These are phyloP conservation scores for Rapana venosa DNA, from an alignment of 2,888 invertebrate genomes.

Conservation along the genomic window DNA sequence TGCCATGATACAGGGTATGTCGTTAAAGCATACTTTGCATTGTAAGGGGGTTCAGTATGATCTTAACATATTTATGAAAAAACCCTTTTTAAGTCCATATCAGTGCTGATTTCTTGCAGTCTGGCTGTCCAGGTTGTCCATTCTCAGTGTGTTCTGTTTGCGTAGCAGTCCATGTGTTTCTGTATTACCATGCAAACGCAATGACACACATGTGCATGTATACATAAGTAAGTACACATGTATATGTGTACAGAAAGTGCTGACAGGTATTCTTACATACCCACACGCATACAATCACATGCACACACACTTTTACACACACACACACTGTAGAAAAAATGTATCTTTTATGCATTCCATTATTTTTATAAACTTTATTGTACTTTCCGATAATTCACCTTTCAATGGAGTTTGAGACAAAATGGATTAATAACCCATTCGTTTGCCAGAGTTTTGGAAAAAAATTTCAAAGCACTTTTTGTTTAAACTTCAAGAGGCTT, in stretches of 20 bases:
- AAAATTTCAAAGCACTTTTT: not conserved
- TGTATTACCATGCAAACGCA: not conserved
- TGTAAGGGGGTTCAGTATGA: not conserved
- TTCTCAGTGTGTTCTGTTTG: not conserved
- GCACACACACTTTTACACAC: not conserved
- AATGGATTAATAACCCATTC: not conserved
- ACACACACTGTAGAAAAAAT: not conserved
- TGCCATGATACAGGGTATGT: too few relatives aligned
- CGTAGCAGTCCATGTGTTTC: not conserved
- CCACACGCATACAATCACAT: not conserved
- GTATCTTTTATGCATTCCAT: too few relatives aligned
- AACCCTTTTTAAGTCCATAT: not conserved
- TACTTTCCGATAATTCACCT: too few relatives aligned
- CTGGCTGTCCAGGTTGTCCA: not conserved
- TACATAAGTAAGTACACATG: not conserved
- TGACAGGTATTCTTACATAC: not conserved
- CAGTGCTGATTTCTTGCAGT: not conserved
- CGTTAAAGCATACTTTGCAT: conserved; percentile 8
- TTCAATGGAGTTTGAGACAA: not conserved
- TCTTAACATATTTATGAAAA: not conserved
- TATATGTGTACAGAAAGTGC: not conserved
- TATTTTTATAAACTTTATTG: not conserved
- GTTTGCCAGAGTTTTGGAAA: not conserved
- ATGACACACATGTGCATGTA: too few relatives aligned
- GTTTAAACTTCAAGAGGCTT: not conserved